Conservation (phyloP, 1,140 invertebrate species). For the Ceratosolen fusciceps region DNA sequence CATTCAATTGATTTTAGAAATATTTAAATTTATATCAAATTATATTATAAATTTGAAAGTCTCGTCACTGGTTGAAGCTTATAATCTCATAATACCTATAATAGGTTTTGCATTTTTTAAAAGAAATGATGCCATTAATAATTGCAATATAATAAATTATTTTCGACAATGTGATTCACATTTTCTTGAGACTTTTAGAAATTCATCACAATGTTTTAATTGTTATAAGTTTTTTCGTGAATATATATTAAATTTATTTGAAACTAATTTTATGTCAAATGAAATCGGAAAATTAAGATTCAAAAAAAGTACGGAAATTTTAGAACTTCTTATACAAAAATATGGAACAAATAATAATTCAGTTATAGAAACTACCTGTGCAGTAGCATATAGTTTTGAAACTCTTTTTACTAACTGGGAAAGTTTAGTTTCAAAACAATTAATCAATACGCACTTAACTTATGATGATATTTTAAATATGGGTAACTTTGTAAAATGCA, state of each 20-base stretch:
- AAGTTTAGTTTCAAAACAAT: slow-evolving; percentile 37
- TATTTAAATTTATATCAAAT: slow-evolving; percentile 25
- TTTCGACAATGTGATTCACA: slow-evolving; percentile 30
- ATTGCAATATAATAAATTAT: slow-evolving; percentile 20
- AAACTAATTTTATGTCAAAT: slow-evolving; percentile 48
- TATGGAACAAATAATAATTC: slow-evolving; percentile 44
- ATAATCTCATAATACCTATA: slow-evolving; percentile 17
- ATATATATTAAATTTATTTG: slow-evolving; percentile 49
- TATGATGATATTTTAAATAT: slow-evolving; percentile 33
- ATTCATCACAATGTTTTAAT: slow-evolving; percentile 46
- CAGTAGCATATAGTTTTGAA: slow-evolving; percentile 46
- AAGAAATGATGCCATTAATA: slow-evolving; percentile 44
- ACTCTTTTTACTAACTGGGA: slow-evolving; percentile 55
- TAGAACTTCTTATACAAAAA: slow-evolving; percentile 30
- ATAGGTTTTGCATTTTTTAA: slow-evolving; percentile 42
- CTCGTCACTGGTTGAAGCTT: slow-evolving; percentile 21
- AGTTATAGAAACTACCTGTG: slow-evolving; percentile 40
- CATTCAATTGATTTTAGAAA: not conserved
- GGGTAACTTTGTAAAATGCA: slow-evolving; percentile 34
- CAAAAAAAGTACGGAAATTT: slow-evolving; percentile 38
- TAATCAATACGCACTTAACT: slow-evolving; percentile 39
- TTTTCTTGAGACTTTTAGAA: slow-evolving; percentile 44
- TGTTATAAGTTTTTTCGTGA: slow-evolving; percentile 52
- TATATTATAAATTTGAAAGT: slow-evolving; percentile 28
- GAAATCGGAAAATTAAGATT: slow-evolving; percentile 38